Evolutionary conservation across 2,113 vertebrate genomes (phyloP).

Genomic region (Panthera leo): DNA sequence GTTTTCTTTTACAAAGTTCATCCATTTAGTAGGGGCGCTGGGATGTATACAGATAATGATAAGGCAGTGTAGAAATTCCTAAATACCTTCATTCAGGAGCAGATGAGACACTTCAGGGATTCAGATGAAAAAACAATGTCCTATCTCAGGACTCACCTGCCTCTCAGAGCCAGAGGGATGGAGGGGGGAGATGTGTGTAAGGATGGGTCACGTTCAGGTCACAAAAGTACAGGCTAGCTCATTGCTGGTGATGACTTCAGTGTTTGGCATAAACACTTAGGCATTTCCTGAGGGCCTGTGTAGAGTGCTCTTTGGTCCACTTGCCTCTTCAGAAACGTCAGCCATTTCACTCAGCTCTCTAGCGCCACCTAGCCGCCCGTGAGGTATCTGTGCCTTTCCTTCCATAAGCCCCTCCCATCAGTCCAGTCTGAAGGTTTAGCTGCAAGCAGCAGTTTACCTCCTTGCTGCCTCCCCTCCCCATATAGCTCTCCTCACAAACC

Average conservation of each 20-base stretch:
- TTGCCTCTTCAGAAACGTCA: neutral
- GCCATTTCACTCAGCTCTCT: neutral
- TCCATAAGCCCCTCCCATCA: neutral
- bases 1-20: neutral
- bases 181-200: neutral
- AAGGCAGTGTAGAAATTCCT: neutral
- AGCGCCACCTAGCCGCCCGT: slow-evolving; percentile 13
- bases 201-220: neutral
- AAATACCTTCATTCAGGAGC: neutral
- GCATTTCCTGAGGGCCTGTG: slow-evolving; percentile 58
- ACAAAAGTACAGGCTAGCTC: neutral
- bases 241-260: slow-evolving; percentile 30
- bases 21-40: neutral
- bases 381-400: neutral
- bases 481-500: neutral
- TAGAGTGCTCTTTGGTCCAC: neutral
- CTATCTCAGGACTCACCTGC: neutral
- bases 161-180: neutral
- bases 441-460: neutral
- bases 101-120: neutral
- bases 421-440: neutral
- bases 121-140: neutral
- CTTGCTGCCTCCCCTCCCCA: neutral
- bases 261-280: slow-evolving; percentile 44
- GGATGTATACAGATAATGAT: neutral